Evolutionary conservation across 2,888 invertebrate species (phyloP).

Genomic region (Dermolepida albohirtum): DNA sequence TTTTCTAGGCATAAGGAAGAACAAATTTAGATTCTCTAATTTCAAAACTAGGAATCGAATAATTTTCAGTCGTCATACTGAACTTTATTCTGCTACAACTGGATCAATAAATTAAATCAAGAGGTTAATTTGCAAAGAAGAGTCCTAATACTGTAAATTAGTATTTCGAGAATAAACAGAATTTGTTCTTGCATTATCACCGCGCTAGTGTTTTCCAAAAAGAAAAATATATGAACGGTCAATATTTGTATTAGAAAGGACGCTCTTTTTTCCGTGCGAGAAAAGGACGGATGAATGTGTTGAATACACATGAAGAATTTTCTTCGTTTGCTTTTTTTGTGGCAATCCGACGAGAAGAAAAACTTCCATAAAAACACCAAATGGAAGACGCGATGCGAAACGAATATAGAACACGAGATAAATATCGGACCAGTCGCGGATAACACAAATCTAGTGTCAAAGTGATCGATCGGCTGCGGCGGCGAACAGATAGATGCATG

Average conservation of each 20-base stretch:
- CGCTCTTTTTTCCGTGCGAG: neutral
- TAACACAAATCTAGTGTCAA: conserved; percentile 64
- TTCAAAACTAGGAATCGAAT: too few relatives aligned
- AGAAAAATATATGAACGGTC: too few relatives aligned
- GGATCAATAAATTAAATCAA: too few relatives aligned
- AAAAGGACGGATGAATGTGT: neutral
- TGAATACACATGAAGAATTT: conserved; percentile 5
- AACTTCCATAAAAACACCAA: conserved; percentile 34
- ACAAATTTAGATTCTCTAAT: too few relatives aligned
- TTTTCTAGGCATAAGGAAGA: too few relatives aligned
- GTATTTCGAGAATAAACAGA: too few relatives aligned
- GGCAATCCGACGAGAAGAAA: conserved; percentile 1
- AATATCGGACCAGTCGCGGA: conserved; percentile 63
- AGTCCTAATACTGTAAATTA: too few relatives aligned
- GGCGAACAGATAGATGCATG: conserved; percentile 61
- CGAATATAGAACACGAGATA: conserved; percentile 61
- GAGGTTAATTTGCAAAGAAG: too few relatives aligned
- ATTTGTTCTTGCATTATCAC: too few relatives aligned
- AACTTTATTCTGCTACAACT: too few relatives aligned
- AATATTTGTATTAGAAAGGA: neutral
- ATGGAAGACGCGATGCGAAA: conserved; percentile 60
- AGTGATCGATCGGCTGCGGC: conserved; percentile 61
- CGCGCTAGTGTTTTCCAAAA: too few relatives aligned
- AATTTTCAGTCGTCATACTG: too few relatives aligned
- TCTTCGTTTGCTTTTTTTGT: neutral